Evolutionary conservation across 2,797 vertebrate species (phyloP), one percentile per base, ranked within the genome.

Genomic region (Lithobates sylvaticus): DNA sequence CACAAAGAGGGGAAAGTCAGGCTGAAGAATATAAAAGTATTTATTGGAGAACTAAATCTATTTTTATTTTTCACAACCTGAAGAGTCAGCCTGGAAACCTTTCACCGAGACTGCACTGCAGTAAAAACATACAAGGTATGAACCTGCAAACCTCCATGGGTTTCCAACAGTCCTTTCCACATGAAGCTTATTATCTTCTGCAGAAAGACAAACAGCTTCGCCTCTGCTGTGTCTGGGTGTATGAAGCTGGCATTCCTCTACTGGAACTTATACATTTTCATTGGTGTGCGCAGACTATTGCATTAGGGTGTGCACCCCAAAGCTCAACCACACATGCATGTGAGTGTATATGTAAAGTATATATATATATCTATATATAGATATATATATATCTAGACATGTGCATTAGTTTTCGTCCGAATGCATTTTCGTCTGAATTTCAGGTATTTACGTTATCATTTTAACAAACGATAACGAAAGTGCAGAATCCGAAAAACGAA

Each of bases 41-140:
- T 80, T 86, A 86, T 80, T 67, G 76, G 70, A 78, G 76, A 84
- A 84, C 75, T 84, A 78, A 84, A 78, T 84, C 83, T 78, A 72
- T 78, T 78, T 78, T 78, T 84, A 78, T 85, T 79, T 73, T 85
- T 80, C 76, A 80, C 69, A 74, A 75, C 77, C 74, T 44, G 79
- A 74, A 79, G 69, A 85, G 76, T 67, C 68, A 61, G 79, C 79
- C 79, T 29, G 79, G 79, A 81, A 81, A 16, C 54, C 71, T 74
- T 54, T 65, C 74, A 83, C 39, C 50, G 78, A 72, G 68, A 29
- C 68, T 72, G 79, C 79, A 83, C 15, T 83, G 81, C 81, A 54
- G 81, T 76, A 68, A 54, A 83, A 58, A 73, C 70, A 39, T 58
- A 67, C 44, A 42, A 72, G 69, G 47, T 81, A 34, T 61, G 79